Conservation (phyloP, 2,113 vertebrate genomes). For the Athene noctua region DNA sequence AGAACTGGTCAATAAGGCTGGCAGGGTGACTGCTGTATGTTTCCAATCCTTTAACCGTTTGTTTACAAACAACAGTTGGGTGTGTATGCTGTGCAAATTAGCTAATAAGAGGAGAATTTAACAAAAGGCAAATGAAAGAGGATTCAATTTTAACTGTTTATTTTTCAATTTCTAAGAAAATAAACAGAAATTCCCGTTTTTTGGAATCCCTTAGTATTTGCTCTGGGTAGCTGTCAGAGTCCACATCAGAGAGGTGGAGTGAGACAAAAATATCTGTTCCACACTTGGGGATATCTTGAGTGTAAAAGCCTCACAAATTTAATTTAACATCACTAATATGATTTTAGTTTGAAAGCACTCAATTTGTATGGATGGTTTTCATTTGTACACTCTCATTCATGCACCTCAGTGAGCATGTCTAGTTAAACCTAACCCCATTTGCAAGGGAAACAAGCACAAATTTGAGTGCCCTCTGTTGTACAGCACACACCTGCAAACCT, state of each 20-base stretch:
- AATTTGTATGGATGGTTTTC: neutral
- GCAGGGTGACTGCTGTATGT: conserved; percentile 37
- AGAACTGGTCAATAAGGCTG: conserved; percentile 60
- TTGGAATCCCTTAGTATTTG: neutral
- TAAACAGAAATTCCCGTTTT: neutral
- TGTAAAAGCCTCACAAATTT: neutral
- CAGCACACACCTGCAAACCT: neutral
- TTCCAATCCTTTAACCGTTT: conserved; percentile 62
- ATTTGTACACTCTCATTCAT: neutral
- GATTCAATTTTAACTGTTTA: conserved; percentile 25
- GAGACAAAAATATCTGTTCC: neutral
- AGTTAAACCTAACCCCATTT: neutral
- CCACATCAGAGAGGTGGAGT: neutral
- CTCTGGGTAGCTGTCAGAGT: neutral
- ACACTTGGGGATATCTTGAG: neutral
- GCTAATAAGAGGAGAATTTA: conserved; percentile 1
- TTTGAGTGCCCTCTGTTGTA: neutral
- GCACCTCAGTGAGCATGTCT: neutral
- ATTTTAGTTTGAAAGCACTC: neutral
- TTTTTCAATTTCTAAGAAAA: neutral
- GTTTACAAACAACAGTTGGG: conserved; percentile 58
- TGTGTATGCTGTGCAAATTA: conserved; percentile 48
- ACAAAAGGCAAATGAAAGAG: neutral
- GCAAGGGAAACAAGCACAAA: neutral
- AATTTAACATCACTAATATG: neutral